Base-by-base conservation (phyloP, 2,888 invertebrate species). In the Cosmia trapezina region DNA sequence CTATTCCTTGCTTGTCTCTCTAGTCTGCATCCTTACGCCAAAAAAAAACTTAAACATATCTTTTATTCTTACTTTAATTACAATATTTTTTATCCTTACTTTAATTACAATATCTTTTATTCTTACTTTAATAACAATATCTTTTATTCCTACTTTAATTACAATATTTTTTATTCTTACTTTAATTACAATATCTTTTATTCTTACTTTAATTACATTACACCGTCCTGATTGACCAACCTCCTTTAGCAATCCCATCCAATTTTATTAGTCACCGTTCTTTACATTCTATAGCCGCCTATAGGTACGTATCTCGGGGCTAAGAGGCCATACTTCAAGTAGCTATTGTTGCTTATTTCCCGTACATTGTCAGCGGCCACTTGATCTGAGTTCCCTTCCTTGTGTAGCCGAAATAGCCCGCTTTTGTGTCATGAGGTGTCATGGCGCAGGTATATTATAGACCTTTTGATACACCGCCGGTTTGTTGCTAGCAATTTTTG, bases 301-400 rank as follows among this genome's bases (percentile, higher is more conserved):
- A 61, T 68, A 70, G 41, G 54, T 76, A 67, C 4, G 45, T 78
- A 81, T 59, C 61, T 76, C 28, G 11, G 67, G 64, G 61, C 74
- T 74, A 76, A 86, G 85, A 76, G 86, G 84, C 72, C 70, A 78
- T 82, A 80, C 86, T 86, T 78, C 75, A 84, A 69, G 28, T n/a
- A 73, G 81, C 85, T 79, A 86, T 87, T 87, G 87, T 87, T 80
- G 76, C 74, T 81, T 78, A 86, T 86, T 86, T 86, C 86, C 84
- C 77, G 86, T 82, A 80, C 87, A 87, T 87, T 87, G 87, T 87
- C 74, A 68, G 64, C 72, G 67, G 68, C 80, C 87, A 80, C 87
- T 87, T 87, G 83, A 84, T 86, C 83, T 80, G 81, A 87, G 87
- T 66, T 80, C 72, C 81, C 81, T 84, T 78, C 73, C 80, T 76